Base-by-base conservation (phyloP, 2,113 vertebrate species). In the Machaerirhynchus nigripectus region DNA sequence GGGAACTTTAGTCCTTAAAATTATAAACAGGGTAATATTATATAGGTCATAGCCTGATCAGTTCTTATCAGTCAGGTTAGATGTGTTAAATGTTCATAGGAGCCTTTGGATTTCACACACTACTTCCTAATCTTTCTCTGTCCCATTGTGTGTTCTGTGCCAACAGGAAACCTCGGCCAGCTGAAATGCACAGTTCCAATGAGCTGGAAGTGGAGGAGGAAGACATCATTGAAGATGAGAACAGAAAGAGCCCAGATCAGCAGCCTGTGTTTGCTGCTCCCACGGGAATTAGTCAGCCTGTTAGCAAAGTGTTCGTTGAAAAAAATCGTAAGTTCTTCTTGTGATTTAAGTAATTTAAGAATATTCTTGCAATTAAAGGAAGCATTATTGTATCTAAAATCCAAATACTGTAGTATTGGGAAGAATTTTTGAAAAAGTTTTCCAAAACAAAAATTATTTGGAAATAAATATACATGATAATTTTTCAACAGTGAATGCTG, bases 291-390 rank as follows among this genome's bases (percentile, higher is more conserved):
- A 99, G 99, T 98, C 99, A 99, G 94, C 99, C 99, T 14, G 98
- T 99, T 30, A 98, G 98, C 90, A 99, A 99, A 96, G 98, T 99
- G 30, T 99, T 99, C 63, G 98, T 99, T 21, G 99, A 99, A 97
- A 98, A 98, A 96, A 99, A 96, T 95, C 98, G 99, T 99, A 97
- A 98, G 99, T 98, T 59, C 31, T 27, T 89, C n/a, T 77, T 93
- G 24, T 60, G 67, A 50, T 37, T 64, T 76, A 47, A 86, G 30
- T 57, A 67, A 84, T 59, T 46, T 40, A 40, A 59, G 33, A 79
- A 61, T 30, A 15, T 60, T 68, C 13, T 68, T 74, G 17, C 40
- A 53, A 16, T 39, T 85, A 65, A 35, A 79, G 46, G 50, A 44
- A 83, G 30, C 3, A 30, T 44, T 49, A 27, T 21, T 61, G 12